A percentile compares a stretch with the other conserved stretches of the same genome.
Conservation (phyloP, 2,888 invertebrate genomes). For the Polyommatus iphigenia region DNA sequence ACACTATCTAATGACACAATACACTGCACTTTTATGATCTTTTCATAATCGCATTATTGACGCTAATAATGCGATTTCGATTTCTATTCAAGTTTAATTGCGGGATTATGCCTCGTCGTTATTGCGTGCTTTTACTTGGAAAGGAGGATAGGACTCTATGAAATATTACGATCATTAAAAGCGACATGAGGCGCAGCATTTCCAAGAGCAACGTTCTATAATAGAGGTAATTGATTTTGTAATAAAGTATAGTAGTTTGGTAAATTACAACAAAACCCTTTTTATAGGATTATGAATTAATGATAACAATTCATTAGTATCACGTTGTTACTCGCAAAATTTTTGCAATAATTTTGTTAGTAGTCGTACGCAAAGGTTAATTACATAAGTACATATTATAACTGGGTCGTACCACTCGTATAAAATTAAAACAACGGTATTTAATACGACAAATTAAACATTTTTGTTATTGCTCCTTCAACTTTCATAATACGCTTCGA, state of each 20-base stretch:
- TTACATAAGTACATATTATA: not conserved
- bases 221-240: not conserved
- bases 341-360: not conserved
- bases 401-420: not conserved
- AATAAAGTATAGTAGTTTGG: not conserved
- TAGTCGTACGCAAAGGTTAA: not conserved
- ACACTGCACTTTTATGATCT: conserved; percentile 37
- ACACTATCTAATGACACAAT: conserved; percentile 40
- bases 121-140: not conserved
- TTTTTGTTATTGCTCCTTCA: conserved; percentile 7
- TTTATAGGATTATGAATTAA: not conserved
- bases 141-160: not conserved
- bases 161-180: not conserved
- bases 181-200: not conserved
- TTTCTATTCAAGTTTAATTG: conserved; percentile 4
- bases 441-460: conserved; percentile 5
- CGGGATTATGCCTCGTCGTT: not conserved
- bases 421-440: not conserved
- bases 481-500: conserved; percentile 2
- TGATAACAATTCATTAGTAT: not conserved
- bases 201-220: not conserved
- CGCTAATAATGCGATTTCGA: conserved; percentile 16
- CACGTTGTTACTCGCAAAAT: not conserved
- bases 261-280: not conserved
- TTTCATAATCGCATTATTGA: conserved; percentile 32